Percentiles rank a stretch among this genome's conserved stretches.
phyloP scores from a whole-genome alignment of 1,140 invertebrate genomes.

The Diorhabda sublineata region DNA sequence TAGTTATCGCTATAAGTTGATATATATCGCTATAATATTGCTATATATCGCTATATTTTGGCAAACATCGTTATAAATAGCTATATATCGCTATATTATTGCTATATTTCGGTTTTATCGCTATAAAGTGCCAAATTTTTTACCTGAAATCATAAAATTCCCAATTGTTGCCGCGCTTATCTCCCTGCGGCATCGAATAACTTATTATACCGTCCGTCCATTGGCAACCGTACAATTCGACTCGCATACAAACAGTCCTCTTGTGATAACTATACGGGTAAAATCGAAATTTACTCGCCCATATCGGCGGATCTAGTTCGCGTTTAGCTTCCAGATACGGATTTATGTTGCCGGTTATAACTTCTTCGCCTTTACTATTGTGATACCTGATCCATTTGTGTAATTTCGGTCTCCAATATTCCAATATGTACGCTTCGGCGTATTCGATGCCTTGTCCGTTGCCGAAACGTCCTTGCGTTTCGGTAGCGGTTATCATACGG shows the following conservation, averaged over 20 bases:
- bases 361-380: conserved; percentile 66
- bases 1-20: too few relatives aligned
- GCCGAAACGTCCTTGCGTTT: conserved; percentile 81
- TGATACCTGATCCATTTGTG: conserved; percentile 70
- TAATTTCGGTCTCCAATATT: conserved; percentile 70
- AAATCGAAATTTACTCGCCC: conserved; percentile 70
- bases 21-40: too few relatives aligned
- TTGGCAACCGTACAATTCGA: conserved; percentile 71
- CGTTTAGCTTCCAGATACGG: conserved; percentile 74
- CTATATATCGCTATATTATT: too few relatives aligned
- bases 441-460: conserved; percentile 80
- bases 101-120: too few relatives aligned
- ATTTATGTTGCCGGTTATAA: conserved; percentile 77
- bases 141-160: conserved; percentile 71
- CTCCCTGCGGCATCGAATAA: conserved; percentile 80
- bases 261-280: conserved; percentile 69
- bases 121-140: neutral
- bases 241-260: conserved; percentile 73
- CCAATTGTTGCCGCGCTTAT: conserved; percentile 63
- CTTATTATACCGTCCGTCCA: conserved; percentile 72
- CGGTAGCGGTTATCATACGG: conserved; percentile 74
- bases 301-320: conserved; percentile 65
- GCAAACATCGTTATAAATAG: too few relatives aligned
- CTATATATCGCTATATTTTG: too few relatives aligned
- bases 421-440: conserved; percentile 71